Base-by-base conservation (phyloP, 2,888 invertebrate species). In the Papilio elwesi region DNA sequence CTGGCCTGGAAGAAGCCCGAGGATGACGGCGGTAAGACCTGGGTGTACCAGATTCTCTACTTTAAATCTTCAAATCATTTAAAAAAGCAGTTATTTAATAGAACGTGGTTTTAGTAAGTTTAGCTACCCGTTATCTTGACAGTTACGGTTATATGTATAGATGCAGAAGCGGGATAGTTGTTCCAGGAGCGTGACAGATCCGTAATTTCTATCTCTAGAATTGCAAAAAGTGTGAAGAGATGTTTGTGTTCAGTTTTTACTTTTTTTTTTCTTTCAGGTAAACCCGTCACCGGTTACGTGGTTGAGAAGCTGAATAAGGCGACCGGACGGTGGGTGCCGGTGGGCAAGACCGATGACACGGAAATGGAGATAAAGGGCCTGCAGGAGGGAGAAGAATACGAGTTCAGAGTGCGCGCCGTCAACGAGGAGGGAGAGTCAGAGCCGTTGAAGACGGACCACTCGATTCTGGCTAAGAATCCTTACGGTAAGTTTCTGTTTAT, bases 381-480 rank as follows among this genome's bases (percentile, higher is more conserved):
- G 67, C 97, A 97, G 85, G 98, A 99, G 87, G 98, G 94, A 16
- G 94, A 94, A 83, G 98, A 98, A 84, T 98, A 98, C 87, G 97
- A 98, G 91, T 99, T 99, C 94, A 95, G 98, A 78, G 98, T 99
- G 13, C 97, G 96, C 86, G 99, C 99, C 10, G 95, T 98, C 76
- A 99, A 99, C 83, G 98, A 99, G 78, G 99, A 98, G 87, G 98
- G 98, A 16, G 98, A 98, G 88, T 98, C 98, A 0, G 98, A 99
- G 82, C 99, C 99, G 9, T 89, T 99, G 77, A 97, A 98, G 87
- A 97, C 98, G n/a, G 98, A 98, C 70, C 95, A 96, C 81, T 95
- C 97, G 4, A 97, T 97, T 75, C 87, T 97, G 16, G 99, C 99
- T 38, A 99, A 99, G 94, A 99, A 99, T 95, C 99, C 99, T 78